Conservation (phyloP, 2,888 invertebrate species). For the Oscheius sp. region DNA sequence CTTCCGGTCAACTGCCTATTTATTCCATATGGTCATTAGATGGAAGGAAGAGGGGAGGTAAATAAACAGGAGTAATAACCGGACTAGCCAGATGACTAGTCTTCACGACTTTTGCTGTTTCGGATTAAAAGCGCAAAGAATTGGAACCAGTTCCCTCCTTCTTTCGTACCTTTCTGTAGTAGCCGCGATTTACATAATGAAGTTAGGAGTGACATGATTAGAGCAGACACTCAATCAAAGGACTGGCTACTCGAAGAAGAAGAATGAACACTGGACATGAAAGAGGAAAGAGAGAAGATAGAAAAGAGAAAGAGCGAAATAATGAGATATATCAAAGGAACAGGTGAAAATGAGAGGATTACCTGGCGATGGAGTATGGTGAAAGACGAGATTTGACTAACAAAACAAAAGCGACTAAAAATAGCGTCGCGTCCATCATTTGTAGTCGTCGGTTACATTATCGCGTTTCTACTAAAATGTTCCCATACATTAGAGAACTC, state of each 20-base stretch:
- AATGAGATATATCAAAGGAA: too few species aligned
- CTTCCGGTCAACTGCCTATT: too few species aligned
- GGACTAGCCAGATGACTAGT: constrained; percentile 15
- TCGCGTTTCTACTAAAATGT: too few species aligned
- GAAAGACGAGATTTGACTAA: too few species aligned
- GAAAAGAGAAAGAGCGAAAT: not conserved
- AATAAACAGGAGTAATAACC: too few species aligned
- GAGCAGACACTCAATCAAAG: not conserved
- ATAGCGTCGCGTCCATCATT: too few species aligned
- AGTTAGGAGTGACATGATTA: constrained; percentile 19
- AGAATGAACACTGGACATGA: not conserved
- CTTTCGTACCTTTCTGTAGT: not conserved
- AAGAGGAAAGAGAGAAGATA: not conserved
- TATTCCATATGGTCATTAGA: too few species aligned
- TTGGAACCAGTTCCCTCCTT: not conserved
- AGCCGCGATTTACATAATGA: constrained; percentile 14
- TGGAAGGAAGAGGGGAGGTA: constrained; percentile 9
- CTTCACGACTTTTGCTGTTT: constrained; percentile 13
- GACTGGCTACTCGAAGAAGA: not conserved
- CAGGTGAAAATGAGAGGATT: too few species aligned
- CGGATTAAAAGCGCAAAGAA: not conserved
- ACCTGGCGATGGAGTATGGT: too few species aligned
- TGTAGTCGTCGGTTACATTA: too few species aligned
- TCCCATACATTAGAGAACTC: too few species aligned
- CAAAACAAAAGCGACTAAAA: too few species aligned